phyloP scores from a whole-genome alignment of 2,797 vertebrate genomes.

The Phrynocephalus vlangalii region DNA sequence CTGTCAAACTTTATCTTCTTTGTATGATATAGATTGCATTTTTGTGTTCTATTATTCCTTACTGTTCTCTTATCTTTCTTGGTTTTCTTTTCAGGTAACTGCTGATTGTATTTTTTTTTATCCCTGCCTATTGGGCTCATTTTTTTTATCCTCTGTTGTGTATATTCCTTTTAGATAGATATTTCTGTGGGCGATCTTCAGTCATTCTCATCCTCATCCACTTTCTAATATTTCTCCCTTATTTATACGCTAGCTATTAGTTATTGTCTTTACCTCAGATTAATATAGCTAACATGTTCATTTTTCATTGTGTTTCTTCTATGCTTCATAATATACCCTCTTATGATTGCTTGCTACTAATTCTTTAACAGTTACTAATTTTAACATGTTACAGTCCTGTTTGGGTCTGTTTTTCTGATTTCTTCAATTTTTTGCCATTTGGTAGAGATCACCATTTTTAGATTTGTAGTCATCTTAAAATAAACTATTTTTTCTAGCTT shows the following conservation, averaged over 20 bases:
- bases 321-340: background rate
- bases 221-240: background rate
- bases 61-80: background rate
- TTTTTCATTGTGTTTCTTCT: background rate
- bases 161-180: background rate
- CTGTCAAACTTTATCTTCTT: background rate
- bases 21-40: background rate
- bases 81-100: background rate
- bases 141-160: background rate
- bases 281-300: background rate
- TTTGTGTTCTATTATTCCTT: background rate
- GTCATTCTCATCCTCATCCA: background rate
- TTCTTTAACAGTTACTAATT: background rate
- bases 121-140: background rate
- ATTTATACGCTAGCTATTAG: background rate
- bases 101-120: background rate
- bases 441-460: background rate
- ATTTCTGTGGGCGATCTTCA: background rate
- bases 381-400: background rate
- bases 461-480: background rate
- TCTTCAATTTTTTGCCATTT: background rate
- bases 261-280: background rate
- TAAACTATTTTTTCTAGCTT: background rate
- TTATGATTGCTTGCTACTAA: background rate
- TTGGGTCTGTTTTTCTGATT: background rate